These are phyloP conservation scores for Endotricha flammealis DNA, from an alignment of 2,888 invertebrate genomes.

Conservation along the genomic window DNA sequence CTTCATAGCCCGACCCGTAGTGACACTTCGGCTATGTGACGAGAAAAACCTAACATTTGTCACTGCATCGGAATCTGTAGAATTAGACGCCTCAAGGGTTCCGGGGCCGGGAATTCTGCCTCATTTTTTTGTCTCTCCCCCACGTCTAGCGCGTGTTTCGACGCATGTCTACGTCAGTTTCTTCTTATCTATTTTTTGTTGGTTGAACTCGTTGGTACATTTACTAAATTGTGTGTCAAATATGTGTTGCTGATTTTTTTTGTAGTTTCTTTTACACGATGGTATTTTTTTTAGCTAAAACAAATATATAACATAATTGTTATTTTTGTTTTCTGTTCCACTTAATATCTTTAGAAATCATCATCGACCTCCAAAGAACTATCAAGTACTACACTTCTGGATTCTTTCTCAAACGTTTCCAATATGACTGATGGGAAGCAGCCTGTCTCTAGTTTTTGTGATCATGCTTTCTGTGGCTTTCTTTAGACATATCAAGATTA, in stretches of 20 bases:
- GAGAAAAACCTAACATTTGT: constrained; percentile 71
- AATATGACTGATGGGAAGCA: too few relatives aligned
- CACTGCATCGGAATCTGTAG: constrained; percentile 74
- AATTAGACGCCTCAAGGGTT: constrained; percentile 62
- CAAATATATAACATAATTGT: too few relatives aligned
- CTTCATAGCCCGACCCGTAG: constrained; percentile 26
- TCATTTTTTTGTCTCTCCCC: constrained; percentile 51
- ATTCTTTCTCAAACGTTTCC: too few relatives aligned
- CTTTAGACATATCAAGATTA: too few relatives aligned
- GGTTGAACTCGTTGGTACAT: constrained; percentile 3
- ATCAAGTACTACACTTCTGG: too few relatives aligned
- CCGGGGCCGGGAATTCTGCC: constrained; percentile 45
- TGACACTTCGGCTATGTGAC: constrained; percentile 35
- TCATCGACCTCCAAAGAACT: too few relatives aligned
- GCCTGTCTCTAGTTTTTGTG: too few relatives aligned
- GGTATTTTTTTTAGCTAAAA: too few relatives aligned
- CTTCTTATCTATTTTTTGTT: constrained; percentile 7
- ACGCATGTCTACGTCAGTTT: constrained; percentile 6
- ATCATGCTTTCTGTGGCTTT: too few relatives aligned
- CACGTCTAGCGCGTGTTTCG: constrained; percentile 17
- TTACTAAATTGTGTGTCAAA: constrained; percentile 8
- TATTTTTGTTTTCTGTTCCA: too few relatives aligned
- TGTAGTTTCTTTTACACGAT: neutral
- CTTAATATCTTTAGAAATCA: too few relatives aligned
- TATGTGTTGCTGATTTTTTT: constrained; percentile 1